Percentiles rank a stretch among this genome's conserved stretches.
Conservation (phyloP, 1,140 invertebrate genomes). For the Cecropterus lyciades region DNA sequence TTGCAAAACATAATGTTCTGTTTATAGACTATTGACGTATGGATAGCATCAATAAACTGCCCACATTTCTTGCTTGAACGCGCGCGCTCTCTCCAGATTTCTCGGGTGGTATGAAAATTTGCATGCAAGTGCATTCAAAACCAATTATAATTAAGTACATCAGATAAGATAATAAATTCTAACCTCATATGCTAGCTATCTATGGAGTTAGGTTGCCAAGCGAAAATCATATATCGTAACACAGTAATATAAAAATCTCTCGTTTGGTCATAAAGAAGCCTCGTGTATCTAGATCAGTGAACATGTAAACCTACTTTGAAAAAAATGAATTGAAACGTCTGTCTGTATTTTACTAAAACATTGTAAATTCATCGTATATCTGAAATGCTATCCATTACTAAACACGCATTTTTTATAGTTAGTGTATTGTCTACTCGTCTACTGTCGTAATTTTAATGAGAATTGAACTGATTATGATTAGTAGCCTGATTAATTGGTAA, state of each 20-base stretch:
- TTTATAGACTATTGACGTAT: slow-evolving; percentile 47
- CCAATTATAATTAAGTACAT: slow-evolving; percentile 69
- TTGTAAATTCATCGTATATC: no score
- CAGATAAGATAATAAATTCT: slow-evolving; percentile 65
- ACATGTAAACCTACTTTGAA: slow-evolving; percentile 50
- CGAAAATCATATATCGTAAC: slow-evolving; percentile 5
- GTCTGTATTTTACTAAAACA: no score
- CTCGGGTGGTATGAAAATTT: slow-evolving; percentile 73
- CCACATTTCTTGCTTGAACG: slow-evolving; percentile 61
- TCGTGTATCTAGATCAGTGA: slow-evolving; percentile 50
- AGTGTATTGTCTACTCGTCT: no score
- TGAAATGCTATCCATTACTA: no score
- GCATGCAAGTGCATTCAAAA: slow-evolving; percentile 66
- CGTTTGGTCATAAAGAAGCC: background rate
- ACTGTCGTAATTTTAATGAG: no score
- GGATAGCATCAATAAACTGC: slow-evolving; percentile 55
- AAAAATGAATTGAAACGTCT: slow-evolving; percentile 2
- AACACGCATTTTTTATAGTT: no score
- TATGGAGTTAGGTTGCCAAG: slow-evolving; percentile 32
- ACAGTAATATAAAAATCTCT: background rate
- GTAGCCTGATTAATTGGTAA: no score
- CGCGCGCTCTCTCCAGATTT: slow-evolving; percentile 73
- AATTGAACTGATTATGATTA: no score
- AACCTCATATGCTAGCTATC: slow-evolving; percentile 45
- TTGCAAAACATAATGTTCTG: slow-evolving; percentile 18